phyloP scores from a whole-genome alignment of 1,140 invertebrate genomes.

The Drosophila lacertosa region DNA sequence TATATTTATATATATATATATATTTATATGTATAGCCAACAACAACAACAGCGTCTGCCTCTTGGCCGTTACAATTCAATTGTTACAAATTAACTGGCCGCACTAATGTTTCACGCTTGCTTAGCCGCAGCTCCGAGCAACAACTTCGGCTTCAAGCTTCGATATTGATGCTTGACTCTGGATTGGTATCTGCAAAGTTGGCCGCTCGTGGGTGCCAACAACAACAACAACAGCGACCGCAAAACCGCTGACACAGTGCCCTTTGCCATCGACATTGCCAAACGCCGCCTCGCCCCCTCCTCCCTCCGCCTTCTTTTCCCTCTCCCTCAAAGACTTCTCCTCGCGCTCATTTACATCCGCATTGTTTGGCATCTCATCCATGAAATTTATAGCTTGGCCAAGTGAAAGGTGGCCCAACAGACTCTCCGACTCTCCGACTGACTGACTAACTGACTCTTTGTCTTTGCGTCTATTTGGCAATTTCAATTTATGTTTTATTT shows the following conservation, averaged over 20 bases:
- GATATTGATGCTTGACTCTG: constrained; percentile 7
- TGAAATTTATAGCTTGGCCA: constrained; percentile 52
- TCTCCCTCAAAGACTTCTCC: constrained; percentile 23
- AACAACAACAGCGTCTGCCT: constrained; percentile 18
- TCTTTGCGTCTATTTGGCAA: constrained; percentile 10
- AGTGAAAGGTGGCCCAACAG: constrained; percentile 49
- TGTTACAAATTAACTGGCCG: constrained; percentile 74
- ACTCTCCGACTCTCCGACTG: constrained; percentile 1
- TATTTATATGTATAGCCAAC: neutral
- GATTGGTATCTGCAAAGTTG: constrained; percentile 34
- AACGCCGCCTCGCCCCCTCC: constrained; percentile 25
- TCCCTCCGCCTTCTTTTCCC: neutral
- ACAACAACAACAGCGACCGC: constrained; percentile 24
- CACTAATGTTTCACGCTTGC: constrained; percentile 73
- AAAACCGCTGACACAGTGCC: constrained; percentile 72
- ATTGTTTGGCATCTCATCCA: constrained; percentile 59
- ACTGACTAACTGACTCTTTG: neutral
- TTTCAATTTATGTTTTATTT: constrained; percentile 65
- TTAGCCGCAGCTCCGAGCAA: constrained; percentile 27
- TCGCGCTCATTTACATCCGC: constrained; percentile 71
- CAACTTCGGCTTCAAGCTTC: neutral
- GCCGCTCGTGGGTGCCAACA: constrained; percentile 33
- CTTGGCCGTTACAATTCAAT: constrained; percentile 72
- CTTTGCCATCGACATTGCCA: constrained; percentile 58
- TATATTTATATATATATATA: no score